A percentile compares a stretch with the other conserved stretches of the same genome.
phyloP scores from a whole-genome alignment of 2,888 invertebrate species.

The Glaucopsyche alexis region DNA sequence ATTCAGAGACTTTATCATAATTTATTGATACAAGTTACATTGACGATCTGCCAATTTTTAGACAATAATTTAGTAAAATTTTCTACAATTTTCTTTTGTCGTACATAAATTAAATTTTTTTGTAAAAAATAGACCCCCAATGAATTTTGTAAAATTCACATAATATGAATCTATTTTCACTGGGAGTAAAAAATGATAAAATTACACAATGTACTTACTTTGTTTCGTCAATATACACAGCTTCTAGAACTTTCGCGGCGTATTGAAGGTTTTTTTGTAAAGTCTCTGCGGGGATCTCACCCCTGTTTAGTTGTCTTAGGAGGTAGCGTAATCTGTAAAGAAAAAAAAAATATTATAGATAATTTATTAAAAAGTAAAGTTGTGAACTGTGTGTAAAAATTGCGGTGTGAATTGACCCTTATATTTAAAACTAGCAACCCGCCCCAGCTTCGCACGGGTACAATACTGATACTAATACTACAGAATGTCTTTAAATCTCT shows the following conservation, averaged over 20 bases:
- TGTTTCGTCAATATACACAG: conserved; percentile 95
- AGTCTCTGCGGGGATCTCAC: conserved; percentile 93
- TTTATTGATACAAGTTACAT: background rate
- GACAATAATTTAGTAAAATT: too few species aligned
- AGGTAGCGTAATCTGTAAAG: conserved; percentile 92
- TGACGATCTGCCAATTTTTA: too few species aligned
- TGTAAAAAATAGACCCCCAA: too few species aligned
- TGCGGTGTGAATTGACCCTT: background rate
- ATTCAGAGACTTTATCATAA: background rate
- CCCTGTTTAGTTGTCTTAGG: conserved; percentile 91
- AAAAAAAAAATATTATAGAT: conserved; percentile 46
- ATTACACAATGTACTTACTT: conserved; percentile 83
- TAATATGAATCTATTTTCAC: too few species aligned
- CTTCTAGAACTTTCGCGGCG: conserved; percentile 95
- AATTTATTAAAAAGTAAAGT: background rate
- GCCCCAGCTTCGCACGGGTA: too few species aligned
- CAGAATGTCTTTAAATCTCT: too few species aligned
- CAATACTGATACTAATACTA: too few species aligned
- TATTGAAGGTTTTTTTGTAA: conserved; percentile 95
- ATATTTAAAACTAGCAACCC: too few species aligned
- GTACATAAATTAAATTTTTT: too few species aligned
- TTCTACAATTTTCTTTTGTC: too few species aligned
- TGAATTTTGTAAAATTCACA: too few species aligned
- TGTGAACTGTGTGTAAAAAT: background rate
- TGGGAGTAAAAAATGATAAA: background rate